Conservation (phyloP, 2,113 vertebrate genomes). For the Origma solitaria region DNA sequence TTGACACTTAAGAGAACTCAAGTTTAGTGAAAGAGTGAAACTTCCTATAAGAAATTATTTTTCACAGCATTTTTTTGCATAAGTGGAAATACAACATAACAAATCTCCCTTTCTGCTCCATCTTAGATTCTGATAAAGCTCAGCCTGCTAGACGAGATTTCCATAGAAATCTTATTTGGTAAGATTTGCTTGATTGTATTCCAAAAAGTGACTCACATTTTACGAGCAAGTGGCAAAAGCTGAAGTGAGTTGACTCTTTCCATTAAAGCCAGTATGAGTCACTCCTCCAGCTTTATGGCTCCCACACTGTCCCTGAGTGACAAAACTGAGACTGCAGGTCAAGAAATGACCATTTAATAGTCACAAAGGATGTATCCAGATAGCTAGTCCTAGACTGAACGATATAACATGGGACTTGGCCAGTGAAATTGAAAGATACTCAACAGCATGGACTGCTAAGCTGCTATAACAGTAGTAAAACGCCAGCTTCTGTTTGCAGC, state of each 20-base stretch:
- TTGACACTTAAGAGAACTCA: background rate
- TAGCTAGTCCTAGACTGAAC: background rate
- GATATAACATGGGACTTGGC: background rate
- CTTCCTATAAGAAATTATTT: background rate
- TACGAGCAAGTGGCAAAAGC: background rate
- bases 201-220: slow-evolving; percentile 27
- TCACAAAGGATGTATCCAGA: background rate
- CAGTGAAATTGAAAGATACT: background rate
- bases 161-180: background rate
- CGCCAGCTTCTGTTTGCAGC: background rate
- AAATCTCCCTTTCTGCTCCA: background rate
- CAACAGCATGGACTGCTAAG: background rate
- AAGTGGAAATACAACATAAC: background rate
- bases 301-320: background rate
- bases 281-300: background rate
- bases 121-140: background rate
- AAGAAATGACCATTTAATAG: background rate
- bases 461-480: background rate
- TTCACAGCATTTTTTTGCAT: background rate
- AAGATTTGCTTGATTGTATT: background rate
- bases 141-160: background rate
- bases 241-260: background rate
- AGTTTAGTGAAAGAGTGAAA: background rate
- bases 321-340: background rate
- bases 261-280: background rate